Conservation (phyloP, 2,113 vertebrate species). For the Prionailurus bengalensis region DNA sequence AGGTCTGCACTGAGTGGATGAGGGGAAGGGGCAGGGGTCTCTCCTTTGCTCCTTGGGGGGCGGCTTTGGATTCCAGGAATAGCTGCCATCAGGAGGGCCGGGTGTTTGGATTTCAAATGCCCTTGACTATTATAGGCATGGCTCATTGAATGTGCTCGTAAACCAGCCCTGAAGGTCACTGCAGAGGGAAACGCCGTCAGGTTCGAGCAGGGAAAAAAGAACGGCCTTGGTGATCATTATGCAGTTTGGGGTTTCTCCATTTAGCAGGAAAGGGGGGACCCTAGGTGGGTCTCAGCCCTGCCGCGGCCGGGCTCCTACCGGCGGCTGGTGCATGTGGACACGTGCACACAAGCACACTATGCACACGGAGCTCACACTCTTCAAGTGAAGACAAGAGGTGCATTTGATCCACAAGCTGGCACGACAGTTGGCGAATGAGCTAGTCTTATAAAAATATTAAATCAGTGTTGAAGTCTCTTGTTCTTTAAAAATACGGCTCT, state of each 20-base stretch:
- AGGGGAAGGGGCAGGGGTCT: neutral
- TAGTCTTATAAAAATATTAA: neutral
- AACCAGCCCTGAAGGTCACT: neutral
- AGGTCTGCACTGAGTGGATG: neutral
- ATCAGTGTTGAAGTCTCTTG: neutral
- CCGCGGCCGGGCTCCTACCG: neutral
- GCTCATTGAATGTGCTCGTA: accelerated
- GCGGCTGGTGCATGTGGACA: neutral
- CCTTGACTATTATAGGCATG: neutral
- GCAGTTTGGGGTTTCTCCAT: neutral
- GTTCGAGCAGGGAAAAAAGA: neutral
- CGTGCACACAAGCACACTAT: accelerated
- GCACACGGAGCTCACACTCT: neutral
- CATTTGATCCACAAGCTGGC: neutral
- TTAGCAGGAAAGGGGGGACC: neutral
- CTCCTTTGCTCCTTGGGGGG: neutral
- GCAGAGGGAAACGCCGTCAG: accelerated
- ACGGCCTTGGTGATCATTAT: accelerated
- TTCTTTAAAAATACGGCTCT: neutral
- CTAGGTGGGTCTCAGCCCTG: neutral
- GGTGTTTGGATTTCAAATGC: neutral
- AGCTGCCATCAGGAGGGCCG: neutral
- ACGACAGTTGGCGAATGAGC: neutral
- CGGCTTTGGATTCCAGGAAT: neutral
- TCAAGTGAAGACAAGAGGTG: neutral